Evolutionary conservation across 2,888 invertebrate genomes (phyloP).

Genomic region (Seira sanloemensis): DNA sequence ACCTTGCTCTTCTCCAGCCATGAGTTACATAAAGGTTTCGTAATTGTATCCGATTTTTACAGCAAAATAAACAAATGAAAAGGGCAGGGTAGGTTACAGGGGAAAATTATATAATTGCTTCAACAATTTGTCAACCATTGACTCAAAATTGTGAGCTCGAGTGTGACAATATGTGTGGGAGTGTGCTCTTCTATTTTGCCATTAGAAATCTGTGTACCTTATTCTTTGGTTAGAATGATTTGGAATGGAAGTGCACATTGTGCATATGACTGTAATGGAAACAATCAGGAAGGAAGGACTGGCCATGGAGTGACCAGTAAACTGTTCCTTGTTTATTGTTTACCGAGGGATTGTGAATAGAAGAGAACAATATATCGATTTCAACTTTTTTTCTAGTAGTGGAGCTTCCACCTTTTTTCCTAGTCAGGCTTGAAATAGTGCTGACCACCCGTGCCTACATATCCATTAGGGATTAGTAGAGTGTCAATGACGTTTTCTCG

Average conservation of each 20-base stretch:
- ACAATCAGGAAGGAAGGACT: constrained; percentile 47
- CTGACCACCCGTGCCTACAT: constrained; percentile 73
- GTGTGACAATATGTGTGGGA: neutral
- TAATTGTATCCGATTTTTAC: constrained; percentile 14
- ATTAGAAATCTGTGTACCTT: neutral
- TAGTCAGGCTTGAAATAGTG: constrained; percentile 26
- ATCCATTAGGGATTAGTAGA: constrained; percentile 70
- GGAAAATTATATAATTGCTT: constrained; percentile 33
- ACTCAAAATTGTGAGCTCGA: neutral
- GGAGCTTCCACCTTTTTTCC: constrained; percentile 59
- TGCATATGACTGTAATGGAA: constrained; percentile 41
- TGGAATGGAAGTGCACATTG: constrained; percentile 27
- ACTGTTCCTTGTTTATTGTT: neutral
- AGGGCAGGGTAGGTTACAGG: constrained; percentile 4
- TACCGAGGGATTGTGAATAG: constrained; percentile 12
- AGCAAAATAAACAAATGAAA: constrained; percentile 27
- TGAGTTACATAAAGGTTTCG: neutral
- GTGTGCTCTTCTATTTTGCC: neutral
- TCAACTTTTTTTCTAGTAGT: constrained; percentile 26
- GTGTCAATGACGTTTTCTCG: constrained; percentile 61
- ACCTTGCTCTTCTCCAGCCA: constrained; percentile 18
- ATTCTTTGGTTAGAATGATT: constrained; percentile 17
- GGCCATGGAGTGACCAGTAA: constrained; percentile 53
- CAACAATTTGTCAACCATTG: constrained; percentile 45
- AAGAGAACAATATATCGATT: constrained; percentile 34